These are phyloP conservation scores for Enteromius anoplus DNA, from an alignment of 2,797 vertebrate species.

Conservation along the genomic window DNA sequence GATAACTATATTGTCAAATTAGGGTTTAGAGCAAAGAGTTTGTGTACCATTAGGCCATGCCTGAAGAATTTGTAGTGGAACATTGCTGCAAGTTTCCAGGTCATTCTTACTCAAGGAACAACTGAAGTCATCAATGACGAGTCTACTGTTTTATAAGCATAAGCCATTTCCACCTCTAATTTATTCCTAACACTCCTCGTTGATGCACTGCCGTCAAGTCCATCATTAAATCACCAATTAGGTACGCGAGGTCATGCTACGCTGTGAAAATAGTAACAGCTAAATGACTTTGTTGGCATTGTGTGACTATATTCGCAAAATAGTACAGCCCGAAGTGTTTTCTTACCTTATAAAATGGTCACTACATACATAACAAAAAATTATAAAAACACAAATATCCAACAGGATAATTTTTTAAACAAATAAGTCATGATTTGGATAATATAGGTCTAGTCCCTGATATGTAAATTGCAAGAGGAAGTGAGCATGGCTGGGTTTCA, in stretches of 20 bases:
- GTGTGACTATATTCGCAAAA: neutral
- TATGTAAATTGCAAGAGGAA: neutral
- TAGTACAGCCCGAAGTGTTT: neutral
- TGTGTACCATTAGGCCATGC: slow-evolving; percentile 12
- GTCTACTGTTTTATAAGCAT: neutral
- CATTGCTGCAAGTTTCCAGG: slow-evolving; percentile 8
- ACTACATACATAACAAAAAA: neutral
- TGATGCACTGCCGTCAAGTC: neutral
- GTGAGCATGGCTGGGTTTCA: neutral
- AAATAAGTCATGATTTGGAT: neutral
- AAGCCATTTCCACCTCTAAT: neutral
- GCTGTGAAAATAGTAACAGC: neutral
- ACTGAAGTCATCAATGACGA: neutral
- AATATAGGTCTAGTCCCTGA: neutral
- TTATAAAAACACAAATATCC: neutral
- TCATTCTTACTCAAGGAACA: neutral
- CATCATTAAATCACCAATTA: slow-evolving; percentile 9
- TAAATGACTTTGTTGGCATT: slow-evolving; percentile 1
- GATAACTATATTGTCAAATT: slow-evolving; percentile 29
- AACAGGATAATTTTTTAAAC: neutral
- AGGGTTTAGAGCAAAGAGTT: slow-evolving; percentile 12
- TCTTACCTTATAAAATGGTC: neutral
- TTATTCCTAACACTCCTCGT: neutral
- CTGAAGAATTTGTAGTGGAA: slow-evolving; percentile 7
- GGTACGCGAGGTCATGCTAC: neutral